These are phyloP conservation scores for Camponotus vicinus DNA, from an alignment of 1,140 invertebrate species.

Conservation along the genomic window DNA sequence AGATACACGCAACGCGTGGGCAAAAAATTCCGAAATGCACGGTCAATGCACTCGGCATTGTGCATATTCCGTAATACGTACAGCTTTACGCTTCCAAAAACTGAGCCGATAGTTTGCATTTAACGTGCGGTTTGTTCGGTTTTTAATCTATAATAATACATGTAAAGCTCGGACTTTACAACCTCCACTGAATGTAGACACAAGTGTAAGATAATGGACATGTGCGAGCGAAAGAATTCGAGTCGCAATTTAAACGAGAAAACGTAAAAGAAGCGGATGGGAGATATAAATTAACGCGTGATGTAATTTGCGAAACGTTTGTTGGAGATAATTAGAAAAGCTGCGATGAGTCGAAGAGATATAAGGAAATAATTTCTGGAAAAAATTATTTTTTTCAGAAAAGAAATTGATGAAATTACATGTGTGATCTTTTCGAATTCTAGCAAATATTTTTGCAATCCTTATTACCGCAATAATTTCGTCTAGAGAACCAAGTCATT, in stretches of 20 bases:
- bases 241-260: slow-evolving; percentile 38
- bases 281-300: slow-evolving; percentile 36
- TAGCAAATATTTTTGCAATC: not conserved
- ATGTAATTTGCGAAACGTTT: slow-evolving; percentile 37
- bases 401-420: no score
- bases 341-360: not conserved
- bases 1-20: slow-evolving; percentile 36
- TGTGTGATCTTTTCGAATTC: not conserved
- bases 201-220: not conserved
- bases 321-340: slow-evolving; percentile 30
- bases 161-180: not conserved
- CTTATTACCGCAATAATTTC: not conserved
- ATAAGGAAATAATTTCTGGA: slow-evolving; percentile 42
- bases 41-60: slow-evolving; percentile 33
- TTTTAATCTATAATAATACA: slow-evolving; percentile 3
- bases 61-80: not conserved
- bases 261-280: not conserved
- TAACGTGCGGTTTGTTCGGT: slow-evolving; percentile 1
- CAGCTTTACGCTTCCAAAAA: slow-evolving; percentile 26
- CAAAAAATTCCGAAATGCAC: slow-evolving; percentile 28
- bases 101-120: slow-evolving; percentile 22
- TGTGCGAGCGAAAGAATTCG: not conserved
- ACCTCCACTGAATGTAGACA: not conserved
- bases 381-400: not conserved
- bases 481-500: not conserved